phyloP scores from a whole-genome alignment of 2,113 vertebrate genomes.

The Candoia aspera region DNA sequence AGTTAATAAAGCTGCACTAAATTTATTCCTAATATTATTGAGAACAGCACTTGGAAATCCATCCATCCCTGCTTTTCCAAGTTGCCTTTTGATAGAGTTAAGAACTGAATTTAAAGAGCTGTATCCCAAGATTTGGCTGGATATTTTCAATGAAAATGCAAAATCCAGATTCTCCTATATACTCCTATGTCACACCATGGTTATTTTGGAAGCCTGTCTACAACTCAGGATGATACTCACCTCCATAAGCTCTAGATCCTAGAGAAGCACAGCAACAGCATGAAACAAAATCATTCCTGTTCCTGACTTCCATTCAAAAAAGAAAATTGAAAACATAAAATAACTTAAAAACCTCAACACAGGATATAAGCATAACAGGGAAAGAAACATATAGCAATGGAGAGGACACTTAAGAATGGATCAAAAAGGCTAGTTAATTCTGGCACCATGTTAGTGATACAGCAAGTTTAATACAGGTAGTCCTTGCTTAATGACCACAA shows the following conservation, averaged over 20 bases:
- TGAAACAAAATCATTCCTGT: neutral
- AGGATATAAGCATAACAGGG: neutral
- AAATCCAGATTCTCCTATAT: neutral
- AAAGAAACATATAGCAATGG: neutral
- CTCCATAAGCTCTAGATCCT: neutral
- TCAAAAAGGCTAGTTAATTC: neutral
- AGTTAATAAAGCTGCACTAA: constrained; percentile 18
- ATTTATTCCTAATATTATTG: neutral
- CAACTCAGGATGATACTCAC: neutral
- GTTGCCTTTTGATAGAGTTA: neutral
- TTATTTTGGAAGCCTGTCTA: neutral
- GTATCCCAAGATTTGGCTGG: neutral
- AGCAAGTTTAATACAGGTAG: neutral
- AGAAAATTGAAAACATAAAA: neutral
- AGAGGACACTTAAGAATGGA: neutral
- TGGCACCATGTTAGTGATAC: neutral
- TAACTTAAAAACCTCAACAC: neutral
- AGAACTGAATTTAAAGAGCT: neutral
- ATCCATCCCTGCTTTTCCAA: neutral
- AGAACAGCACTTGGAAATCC: neutral
- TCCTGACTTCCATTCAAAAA: neutral
- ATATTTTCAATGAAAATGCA: neutral
- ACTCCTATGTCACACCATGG: neutral
- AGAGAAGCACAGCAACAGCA: neutral
- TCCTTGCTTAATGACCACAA: too few species aligned